These are phyloP conservation scores for Tragelaphus buxtoni DNA, from an alignment of 2,113 vertebrate species.

Conservation along the genomic window DNA sequence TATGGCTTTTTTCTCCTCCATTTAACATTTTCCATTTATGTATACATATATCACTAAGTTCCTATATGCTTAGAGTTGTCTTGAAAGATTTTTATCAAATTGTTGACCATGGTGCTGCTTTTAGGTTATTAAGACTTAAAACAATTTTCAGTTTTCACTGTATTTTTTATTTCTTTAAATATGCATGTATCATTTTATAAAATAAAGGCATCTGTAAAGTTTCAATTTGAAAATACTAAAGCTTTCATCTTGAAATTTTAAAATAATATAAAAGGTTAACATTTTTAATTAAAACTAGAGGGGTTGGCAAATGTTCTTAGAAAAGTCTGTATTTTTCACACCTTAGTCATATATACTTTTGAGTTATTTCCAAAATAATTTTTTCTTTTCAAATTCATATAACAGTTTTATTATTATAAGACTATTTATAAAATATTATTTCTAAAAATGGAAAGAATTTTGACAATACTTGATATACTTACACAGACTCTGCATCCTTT, in stretches of 20 bases:
- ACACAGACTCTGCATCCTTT: slow-evolving; percentile 96
- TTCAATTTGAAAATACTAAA: slow-evolving; percentile 1
- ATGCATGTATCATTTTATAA: slow-evolving; percentile 11
- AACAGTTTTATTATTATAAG: background rate
- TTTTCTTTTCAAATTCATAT: slow-evolving; percentile 30
- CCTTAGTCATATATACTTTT: background rate
- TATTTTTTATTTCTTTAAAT: background rate
- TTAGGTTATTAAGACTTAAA: background rate
- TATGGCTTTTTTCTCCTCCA: background rate
- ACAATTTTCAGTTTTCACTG: background rate
- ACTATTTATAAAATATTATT: background rate
- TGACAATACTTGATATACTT: slow-evolving; percentile 78
- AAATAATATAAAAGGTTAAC: slow-evolving; percentile 11
- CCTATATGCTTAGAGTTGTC: no score
- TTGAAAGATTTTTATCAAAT: background rate
- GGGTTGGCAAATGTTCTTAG: background rate
- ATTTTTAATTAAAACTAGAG: background rate
- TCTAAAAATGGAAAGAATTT: background rate
- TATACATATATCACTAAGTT: no score
- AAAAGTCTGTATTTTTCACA: background rate
- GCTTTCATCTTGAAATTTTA: background rate
- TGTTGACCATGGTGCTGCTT: background rate
- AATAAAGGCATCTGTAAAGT: background rate
- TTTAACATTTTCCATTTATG: background rate
- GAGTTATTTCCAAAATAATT: slow-evolving; percentile 1